A percentile compares a stretch with the other conserved stretches of the same genome.
These are phyloP conservation scores for Drosophila koepferae DNA, from an alignment of 2,888 invertebrate species.

Conservation along the genomic window DNA sequence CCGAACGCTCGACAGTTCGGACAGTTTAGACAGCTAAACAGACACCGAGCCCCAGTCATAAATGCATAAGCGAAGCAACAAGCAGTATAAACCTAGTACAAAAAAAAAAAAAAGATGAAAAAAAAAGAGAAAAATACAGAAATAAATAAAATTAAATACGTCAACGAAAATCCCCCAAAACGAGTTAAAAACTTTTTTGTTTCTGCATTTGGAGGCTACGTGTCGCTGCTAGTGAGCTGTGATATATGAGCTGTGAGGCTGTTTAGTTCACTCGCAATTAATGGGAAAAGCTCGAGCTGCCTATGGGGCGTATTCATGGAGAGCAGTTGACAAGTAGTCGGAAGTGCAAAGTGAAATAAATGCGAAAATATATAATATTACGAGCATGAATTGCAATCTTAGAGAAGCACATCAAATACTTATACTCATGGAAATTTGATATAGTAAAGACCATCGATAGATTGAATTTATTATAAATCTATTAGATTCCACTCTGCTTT, in stretches of 20 bases:
- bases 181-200: slow-evolving; percentile 59
- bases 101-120: not conserved
- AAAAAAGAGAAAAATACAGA: slow-evolving; percentile 26
- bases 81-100: slow-evolving; percentile 41
- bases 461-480: too few species aligned
- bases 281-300: slow-evolving; percentile 7
- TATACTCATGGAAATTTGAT: not conserved
- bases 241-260: slow-evolving; percentile 39
- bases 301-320: slow-evolving; percentile 12
- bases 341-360: not conserved
- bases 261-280: slow-evolving; percentile 22
- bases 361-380: not conserved
- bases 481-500: not conserved
- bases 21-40: slow-evolving; percentile 44
- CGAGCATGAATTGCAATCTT: not conserved
- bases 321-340: slow-evolving; percentile 8
- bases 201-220: slow-evolving; percentile 53
- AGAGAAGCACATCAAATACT: not conserved
- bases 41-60: slow-evolving; percentile 49
- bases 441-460: too few species aligned
- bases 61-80: slow-evolving; percentile 63
- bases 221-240: slow-evolving; percentile 24
- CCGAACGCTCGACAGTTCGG: slow-evolving; percentile 27
- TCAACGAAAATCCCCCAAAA: slow-evolving; percentile 58
- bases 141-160: slow-evolving; percentile 34